Percentiles rank a stretch among this genome's conserved stretches.
These are phyloP conservation scores for Melozone crissalis DNA, from an alignment of 2,113 vertebrate genomes.

Conservation along the genomic window DNA sequence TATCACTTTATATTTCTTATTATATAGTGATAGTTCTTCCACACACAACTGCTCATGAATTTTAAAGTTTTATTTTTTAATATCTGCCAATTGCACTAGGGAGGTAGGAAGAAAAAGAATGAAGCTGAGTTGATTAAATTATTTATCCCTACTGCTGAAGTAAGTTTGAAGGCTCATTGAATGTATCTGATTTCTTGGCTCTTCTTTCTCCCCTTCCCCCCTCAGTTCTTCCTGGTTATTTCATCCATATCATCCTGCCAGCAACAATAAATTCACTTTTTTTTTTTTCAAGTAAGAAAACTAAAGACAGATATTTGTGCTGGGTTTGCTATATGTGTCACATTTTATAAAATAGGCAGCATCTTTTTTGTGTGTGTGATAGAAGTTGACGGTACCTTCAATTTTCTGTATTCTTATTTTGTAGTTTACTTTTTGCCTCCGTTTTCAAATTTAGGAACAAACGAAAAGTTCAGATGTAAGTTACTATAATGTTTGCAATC, in stretches of 20 bases:
- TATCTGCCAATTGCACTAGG: slow-evolving; percentile 70
- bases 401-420: slow-evolving; percentile 11
- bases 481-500: neutral
- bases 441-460: neutral
- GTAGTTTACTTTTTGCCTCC: neutral
- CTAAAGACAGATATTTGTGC: slow-evolving; percentile 74
- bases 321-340: slow-evolving; percentile 65
- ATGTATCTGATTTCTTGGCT: slow-evolving; percentile 71
- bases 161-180: slow-evolving; percentile 83
- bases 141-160: slow-evolving; percentile 76
- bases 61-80: slow-evolving; percentile 78
- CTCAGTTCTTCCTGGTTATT: slow-evolving; percentile 72
- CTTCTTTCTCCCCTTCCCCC: slow-evolving; percentile 56
- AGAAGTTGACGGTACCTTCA: slow-evolving; percentile 35
- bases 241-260: slow-evolving; percentile 77
- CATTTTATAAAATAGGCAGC: slow-evolving; percentile 58
- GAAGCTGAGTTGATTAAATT: slow-evolving; percentile 76
- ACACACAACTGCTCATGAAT: slow-evolving; percentile 67
- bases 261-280: slow-evolving; percentile 71
- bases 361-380: neutral
- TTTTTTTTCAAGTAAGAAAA: slow-evolving; percentile 65
- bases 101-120: slow-evolving; percentile 68
- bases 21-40: slow-evolving; percentile 45
- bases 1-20: slow-evolving; percentile 51
- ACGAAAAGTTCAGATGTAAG: slow-evolving; percentile 9